A percentile compares a stretch with the other conserved stretches of the same genome.
Evolutionary conservation across 2,113 vertebrate genomes (phyloP).

Genomic region (Saimiri boliviensis): DNA sequence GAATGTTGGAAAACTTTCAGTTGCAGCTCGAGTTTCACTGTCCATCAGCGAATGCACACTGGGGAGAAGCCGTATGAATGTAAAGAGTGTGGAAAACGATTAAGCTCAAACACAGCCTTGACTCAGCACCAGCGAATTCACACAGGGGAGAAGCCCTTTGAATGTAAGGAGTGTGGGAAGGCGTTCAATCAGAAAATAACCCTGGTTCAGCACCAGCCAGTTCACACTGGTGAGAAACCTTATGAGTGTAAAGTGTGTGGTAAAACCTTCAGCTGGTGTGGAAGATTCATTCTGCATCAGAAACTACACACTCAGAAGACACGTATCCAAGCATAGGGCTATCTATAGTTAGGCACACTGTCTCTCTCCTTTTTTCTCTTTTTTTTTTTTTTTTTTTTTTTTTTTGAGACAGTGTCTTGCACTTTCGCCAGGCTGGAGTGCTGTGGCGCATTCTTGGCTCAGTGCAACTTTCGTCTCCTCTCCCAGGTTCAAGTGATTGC

Average conservation of each 20-base stretch:
- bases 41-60: background rate
- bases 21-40: background rate
- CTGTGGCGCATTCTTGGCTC: too few relatives aligned
- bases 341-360: background rate
- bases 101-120: background rate
- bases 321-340: background rate
- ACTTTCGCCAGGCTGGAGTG: too few relatives aligned
- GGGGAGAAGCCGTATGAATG: background rate
- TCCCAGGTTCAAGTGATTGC: too few relatives aligned
- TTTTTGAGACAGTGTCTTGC: too few relatives aligned
- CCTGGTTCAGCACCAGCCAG: background rate
- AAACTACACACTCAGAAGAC: background rate
- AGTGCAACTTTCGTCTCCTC: too few relatives aligned
- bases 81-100: background rate
- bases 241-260: background rate
- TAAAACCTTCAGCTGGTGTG: constrained; percentile 4
- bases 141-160: constrained; percentile 7
- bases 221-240: background rate
- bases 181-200: constrained; percentile 30
- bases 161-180: constrained; percentile 34
- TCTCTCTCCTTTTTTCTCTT: background rate
- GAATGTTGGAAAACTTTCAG: constrained; percentile 25
- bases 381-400: too few relatives aligned
- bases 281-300: constrained; percentile 8
- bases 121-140: background rate